phyloP scores from a whole-genome alignment of 2,888 invertebrate species.

The Apodemia mormo region DNA sequence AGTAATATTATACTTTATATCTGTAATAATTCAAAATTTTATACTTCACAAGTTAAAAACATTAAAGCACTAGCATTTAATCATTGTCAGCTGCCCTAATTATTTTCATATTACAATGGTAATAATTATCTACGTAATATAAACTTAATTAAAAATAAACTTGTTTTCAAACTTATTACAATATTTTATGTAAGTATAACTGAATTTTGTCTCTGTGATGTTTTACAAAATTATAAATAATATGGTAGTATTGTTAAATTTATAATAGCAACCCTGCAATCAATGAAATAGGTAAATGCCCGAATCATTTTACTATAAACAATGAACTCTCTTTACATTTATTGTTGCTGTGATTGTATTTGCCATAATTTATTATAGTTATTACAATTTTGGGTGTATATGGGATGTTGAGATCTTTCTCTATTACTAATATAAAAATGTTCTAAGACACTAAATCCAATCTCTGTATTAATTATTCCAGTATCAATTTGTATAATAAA shows the following conservation, averaged over 20 bases:
- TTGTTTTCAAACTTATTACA: neutral
- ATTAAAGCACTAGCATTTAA: neutral
- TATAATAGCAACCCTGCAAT: neutral
- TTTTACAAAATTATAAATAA: neutral
- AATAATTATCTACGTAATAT: neutral
- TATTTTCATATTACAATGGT: neutral
- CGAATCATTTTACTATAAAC: neutral
- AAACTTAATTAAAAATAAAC: neutral
- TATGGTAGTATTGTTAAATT: conserved; percentile 9
- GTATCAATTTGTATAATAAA: conserved; percentile 75
- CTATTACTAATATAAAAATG: conserved; percentile 53
- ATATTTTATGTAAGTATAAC: neutral
- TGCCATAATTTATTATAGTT: conserved; percentile 27
- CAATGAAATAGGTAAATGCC: neutral
- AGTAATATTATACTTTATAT: too few relatives aligned
- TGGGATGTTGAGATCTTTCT: conserved; percentile 68
- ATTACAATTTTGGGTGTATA: conserved; percentile 60
- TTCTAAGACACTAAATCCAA: conserved; percentile 62
- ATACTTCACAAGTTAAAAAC: too few relatives aligned
- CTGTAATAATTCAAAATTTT: too few relatives aligned
- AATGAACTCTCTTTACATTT: neutral
- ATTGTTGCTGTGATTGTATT: conserved; percentile 12
- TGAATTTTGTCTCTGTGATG: conserved; percentile 14
- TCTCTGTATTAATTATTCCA: conserved; percentile 72
- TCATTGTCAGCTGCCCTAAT: neutral